Percentiles rank a stretch among this genome's conserved stretches.
Evolutionary conservation across 2,797 vertebrate genomes (phyloP).

Genomic region (Vespertilio murinus): DNA sequence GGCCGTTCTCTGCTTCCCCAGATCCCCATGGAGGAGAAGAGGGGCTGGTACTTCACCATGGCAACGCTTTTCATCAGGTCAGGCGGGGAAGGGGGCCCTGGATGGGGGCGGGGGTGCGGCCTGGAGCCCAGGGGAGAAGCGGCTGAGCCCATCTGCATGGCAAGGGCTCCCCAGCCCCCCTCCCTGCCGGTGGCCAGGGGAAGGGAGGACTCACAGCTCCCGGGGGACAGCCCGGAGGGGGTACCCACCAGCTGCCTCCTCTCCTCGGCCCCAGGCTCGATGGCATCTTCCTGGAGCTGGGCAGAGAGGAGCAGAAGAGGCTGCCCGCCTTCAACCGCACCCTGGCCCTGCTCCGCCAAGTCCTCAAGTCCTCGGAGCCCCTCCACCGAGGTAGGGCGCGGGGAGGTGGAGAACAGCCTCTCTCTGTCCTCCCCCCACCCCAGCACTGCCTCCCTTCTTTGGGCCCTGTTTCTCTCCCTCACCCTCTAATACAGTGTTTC

Average conservation of each 20-base stretch:
- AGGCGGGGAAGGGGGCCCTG: neutral
- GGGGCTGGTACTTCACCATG: conserved; percentile 94
- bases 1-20: conserved; percentile 78
- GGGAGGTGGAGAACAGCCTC: neutral
- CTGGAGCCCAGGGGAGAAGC: neutral
- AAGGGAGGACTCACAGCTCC: neutral
- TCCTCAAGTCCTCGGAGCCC: conserved; percentile 86
- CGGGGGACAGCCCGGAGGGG: neutral
- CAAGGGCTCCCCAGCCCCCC: neutral
- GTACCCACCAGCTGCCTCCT: neutral
- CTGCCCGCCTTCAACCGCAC: conserved; percentile 89
- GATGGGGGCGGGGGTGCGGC: neutral
- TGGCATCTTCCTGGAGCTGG: conserved; percentile 86
- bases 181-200: neutral
- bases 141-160: neutral
- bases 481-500: no score
- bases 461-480: neutral
- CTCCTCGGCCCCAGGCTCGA: conserved; percentile 84
- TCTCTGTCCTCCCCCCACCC: no score
- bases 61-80: conserved; percentile 92
- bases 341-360: conserved; percentile 87
- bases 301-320: conserved; percentile 86
- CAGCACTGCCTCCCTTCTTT: neutral
- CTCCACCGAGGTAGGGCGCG: conserved; percentile 85
- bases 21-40: conserved; percentile 90